Evolutionary conservation across 2,113 vertebrate genomes (phyloP).

Genomic region (Phodopus roborovskii): DNA sequence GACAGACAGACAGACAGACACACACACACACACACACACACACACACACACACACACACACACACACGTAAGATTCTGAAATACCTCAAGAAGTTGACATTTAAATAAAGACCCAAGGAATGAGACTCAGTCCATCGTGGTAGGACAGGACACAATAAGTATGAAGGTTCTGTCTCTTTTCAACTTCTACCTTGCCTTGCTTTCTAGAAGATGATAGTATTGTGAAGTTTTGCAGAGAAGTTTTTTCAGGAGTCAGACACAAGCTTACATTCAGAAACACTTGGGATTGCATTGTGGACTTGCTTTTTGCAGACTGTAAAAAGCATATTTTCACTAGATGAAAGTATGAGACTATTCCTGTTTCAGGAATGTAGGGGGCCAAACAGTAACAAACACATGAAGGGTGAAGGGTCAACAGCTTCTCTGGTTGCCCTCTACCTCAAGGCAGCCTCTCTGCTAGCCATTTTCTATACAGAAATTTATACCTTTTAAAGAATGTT

Average conservation of each 20-base stretch:
- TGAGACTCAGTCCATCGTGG: not conserved
- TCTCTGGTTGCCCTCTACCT: not conserved
- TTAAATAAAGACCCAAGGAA: not conserved
- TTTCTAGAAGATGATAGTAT: not conserved
- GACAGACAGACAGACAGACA: not conserved
- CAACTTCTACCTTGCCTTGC: not conserved
- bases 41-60: not conserved
- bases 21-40: not conserved
- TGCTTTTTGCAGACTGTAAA: not conserved
- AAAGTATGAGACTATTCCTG: not conserved
- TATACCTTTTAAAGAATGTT: not conserved
- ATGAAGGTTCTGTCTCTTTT: conserved; percentile 13
- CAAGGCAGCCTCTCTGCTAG: not conserved
- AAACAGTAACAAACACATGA: not conserved
- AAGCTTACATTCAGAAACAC: not conserved
- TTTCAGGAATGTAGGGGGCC: not conserved
- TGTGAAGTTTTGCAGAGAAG: not conserved
- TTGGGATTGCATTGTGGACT: not conserved
- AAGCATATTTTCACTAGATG: not conserved
- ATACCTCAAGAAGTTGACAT: not conserved
- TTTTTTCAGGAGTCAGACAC: not conserved
- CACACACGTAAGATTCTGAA: not conserved
- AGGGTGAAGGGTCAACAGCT: not conserved
- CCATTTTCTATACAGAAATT: not conserved
- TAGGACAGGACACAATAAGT: not conserved